Base-by-base conservation (phyloP, 2,113 vertebrate species). In the Mesembrinibis cayennensis region DNA sequence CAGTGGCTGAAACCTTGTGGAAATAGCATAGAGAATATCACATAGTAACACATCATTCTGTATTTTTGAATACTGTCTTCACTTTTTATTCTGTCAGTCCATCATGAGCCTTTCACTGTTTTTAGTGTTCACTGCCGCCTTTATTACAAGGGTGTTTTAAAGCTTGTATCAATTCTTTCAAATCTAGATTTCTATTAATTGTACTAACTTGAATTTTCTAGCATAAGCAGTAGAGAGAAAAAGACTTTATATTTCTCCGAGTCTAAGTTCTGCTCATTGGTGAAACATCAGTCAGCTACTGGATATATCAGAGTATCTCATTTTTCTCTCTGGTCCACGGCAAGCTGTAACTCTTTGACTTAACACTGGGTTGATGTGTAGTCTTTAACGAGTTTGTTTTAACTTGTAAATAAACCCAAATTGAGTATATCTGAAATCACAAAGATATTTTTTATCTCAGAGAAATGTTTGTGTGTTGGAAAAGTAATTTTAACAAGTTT, bases 231-330 rank as follows among this genome's bases (percentile, higher is more conserved):
- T 27, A 27, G 29, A 61, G 50, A 53, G 42, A 49, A 52, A 42
- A n/a, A 40, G 11, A 2, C 10, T 38, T 45, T 7, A 2, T n/a
- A 4, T 74, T 84, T 8, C 47, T 20, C 8, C 0, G 1, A 34
- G 40, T 63, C 12, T 36, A 26, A 72, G 36, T 50, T 83, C 42
- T 79, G 26, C 44, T 85, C 13, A 1, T 42, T 25, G n/a, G 27
- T 87, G 85, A 73, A 45, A 66, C 13, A 22, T 72, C 40, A 74
- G 61, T 34, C 69, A 85, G 52, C 40, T 27, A 15, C 45, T 63
- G 52, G 55, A 9, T 72, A 4, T 63, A 32, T 71, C 26, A 7
- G 40, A 49, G 29, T 3, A n/a, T 71, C 58, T 91, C 5, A 1
- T 29, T 92, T 87, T 91, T 22, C 26, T 62, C 53, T 69, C 61